These are phyloP conservation scores for Leptinotarsa haldemani DNA, from an alignment of 2,888 invertebrate species.

Conservation along the genomic window DNA sequence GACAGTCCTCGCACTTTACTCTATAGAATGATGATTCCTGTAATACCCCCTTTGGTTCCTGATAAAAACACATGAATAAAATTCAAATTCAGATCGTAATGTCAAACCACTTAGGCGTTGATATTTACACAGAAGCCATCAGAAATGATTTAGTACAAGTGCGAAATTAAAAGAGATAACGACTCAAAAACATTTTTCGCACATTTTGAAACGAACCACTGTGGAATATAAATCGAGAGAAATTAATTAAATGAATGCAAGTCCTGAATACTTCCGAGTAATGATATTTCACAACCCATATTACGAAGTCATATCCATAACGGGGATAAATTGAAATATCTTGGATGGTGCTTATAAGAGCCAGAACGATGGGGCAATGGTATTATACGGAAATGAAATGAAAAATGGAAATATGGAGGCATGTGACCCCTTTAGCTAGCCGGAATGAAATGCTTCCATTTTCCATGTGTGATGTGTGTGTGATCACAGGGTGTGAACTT, in stretches of 20 bases:
- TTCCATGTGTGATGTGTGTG: constrained; percentile 4
- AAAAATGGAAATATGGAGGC: constrained; percentile 20
- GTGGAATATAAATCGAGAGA: constrained; percentile 31
- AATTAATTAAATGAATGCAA: constrained; percentile 37
- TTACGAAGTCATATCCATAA: constrained; percentile 31
- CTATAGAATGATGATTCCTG: not conserved
- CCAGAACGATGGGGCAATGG: constrained; percentile 16
- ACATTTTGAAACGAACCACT: constrained; percentile 23
- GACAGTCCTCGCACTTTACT: too few species aligned
- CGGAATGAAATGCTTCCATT: constrained; percentile 22
- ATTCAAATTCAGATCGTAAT: not conserved
- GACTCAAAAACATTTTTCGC: constrained; percentile 30
- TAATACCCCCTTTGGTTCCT: not conserved
- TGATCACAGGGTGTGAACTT: constrained; percentile 27
- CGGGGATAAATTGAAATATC: constrained; percentile 35
- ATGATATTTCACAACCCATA: constrained; percentile 34
- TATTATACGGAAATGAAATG: constrained; percentile 17
- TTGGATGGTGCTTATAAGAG: constrained; percentile 24
- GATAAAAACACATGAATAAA: not conserved
- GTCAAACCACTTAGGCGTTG: not conserved
- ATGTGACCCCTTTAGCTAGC: constrained; percentile 18
- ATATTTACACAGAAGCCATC: constrained; percentile 11
- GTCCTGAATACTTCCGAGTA: constrained; percentile 35
- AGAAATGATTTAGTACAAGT: constrained; percentile 27
- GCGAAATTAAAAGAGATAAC: constrained; percentile 24